Percentiles rank a stretch among this genome's conserved stretches.
Conservation (phyloP, 2,888 invertebrate species). For the Xestoiulus laeticollis region DNA sequence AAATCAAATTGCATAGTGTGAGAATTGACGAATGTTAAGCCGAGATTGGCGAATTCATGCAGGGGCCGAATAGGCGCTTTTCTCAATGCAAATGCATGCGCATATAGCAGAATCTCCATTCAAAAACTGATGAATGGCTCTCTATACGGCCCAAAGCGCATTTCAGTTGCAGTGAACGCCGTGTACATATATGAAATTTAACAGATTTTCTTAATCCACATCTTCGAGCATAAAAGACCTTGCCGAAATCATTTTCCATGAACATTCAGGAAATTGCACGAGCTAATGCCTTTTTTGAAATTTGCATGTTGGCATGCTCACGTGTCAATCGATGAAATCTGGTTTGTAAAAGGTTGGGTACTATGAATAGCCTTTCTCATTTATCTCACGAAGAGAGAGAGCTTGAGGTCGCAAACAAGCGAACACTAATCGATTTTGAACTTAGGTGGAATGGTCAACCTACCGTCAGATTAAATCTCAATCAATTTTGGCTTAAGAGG, state of each 20-base stretch:
- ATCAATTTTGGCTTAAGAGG: conserved; percentile 49
- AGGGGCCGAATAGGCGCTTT: not conserved
- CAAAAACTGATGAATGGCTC: conserved; percentile 2
- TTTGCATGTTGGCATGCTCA: not conserved
- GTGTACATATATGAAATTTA: not conserved
- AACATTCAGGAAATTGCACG: conserved; percentile 24
- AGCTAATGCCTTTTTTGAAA: conserved; percentile 9
- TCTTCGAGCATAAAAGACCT: not conserved
- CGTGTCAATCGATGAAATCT: conserved; percentile 13
- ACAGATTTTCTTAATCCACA: conserved; percentile 36
- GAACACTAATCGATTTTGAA: conserved; percentile 44
- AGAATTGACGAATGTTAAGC: conserved; percentile 23
- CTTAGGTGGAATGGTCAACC: conserved; percentile 47
- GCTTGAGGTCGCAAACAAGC: conserved; percentile 17
- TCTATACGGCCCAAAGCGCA: not conserved
- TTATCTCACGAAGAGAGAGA: not conserved
- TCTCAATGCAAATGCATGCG: not conserved
- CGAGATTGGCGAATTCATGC: not conserved
- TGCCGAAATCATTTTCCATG: not conserved
- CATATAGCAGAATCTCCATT: not conserved
- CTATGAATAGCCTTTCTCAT: not conserved
- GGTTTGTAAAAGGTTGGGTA: not conserved
- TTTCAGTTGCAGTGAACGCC: not conserved
- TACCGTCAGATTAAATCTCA: conserved; percentile 49
- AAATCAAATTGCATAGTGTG: conserved; percentile 5